phyloP scores from a whole-genome alignment of 92 coral and sea anemone species.

The Parazoanthus darwini region DNA sequence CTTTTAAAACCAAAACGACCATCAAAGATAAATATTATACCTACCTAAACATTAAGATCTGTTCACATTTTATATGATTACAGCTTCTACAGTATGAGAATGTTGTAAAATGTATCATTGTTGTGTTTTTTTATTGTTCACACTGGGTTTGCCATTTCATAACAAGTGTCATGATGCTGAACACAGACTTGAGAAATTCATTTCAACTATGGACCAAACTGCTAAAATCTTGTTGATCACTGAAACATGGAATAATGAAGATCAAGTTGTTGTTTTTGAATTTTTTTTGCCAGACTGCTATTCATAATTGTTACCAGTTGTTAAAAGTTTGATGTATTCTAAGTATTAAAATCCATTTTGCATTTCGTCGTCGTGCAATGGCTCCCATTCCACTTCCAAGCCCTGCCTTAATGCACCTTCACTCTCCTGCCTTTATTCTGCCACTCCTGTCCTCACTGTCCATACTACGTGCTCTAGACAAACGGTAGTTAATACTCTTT shows the following conservation, averaged over 20 bases:
- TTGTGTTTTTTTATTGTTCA: constrained; percentile 42
- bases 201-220: constrained; percentile 41
- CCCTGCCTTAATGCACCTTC: too few species aligned
- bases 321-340: too few species aligned
- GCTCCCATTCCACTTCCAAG: too few species aligned
- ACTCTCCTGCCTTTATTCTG: too few species aligned
- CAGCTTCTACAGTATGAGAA: constrained; percentile 37
- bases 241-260: constrained; percentile 33
- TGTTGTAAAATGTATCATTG: constrained; percentile 40
- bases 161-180: constrained; percentile 41
- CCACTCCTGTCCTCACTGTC: too few species aligned
- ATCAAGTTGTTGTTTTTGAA: constrained; percentile 24
- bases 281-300: too few species aligned
- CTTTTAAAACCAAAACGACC: constrained; percentile 40
- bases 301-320: too few species aligned
- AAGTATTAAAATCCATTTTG: too few species aligned
- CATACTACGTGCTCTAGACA: too few species aligned
- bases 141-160: constrained; percentile 38
- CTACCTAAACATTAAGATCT: constrained; percentile 39
- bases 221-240: constrained; percentile 31
- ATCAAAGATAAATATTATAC: constrained; percentile 38
- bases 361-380: too few species aligned
- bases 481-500: too few species aligned
- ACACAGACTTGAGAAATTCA: constrained; percentile 40
- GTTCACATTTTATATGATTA: constrained; percentile 39